Base-by-base conservation (phyloP, 2,888 invertebrate species). In the Tigriopus californicus region DNA sequence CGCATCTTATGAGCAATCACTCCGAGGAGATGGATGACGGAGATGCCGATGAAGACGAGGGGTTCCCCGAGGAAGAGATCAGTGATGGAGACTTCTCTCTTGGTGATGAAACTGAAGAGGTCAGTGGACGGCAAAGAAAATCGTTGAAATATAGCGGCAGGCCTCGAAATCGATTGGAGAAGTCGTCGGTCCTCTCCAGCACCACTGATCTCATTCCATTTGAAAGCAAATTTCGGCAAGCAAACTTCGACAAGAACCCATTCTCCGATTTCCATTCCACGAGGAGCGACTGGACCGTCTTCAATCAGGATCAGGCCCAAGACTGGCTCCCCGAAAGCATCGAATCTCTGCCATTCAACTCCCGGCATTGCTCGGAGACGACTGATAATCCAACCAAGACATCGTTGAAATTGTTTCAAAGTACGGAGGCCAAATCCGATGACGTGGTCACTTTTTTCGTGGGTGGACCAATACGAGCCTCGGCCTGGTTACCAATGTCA, bases 381-480 rank as follows among this genome's bases (percentile, higher is more conserved):
- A 6, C 15, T 8, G 18, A 15, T 11, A n/a, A n/a, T n/a, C 15
- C 52, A 20, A 5, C 13, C 22, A 33, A 15, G 22, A 52, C 25
- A 6, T 24, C 55, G 6, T 22, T 55, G 40, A 10, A 6, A 11
- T 20, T 40, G 25, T 55, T 55, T 41, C 41, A 55, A 33, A 33
- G 33, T 33, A 3, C 8, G 42, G 40, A 20, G 33, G 15, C 15
- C 10, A 1, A 5, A 25, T 13, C 41, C 10, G 42, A 41, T 15
- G 40, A 41, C 11, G 11, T 18, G 15, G 24, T 20, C 41, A 41
- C 42, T 13, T 41, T 57, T 24, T 57, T 57, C 11, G 18, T 46
- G 48, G 57, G 57, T 20, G 57, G 57, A n/a, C 57, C 57, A 2
- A 42, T 57, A 1, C 46, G 57, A 47, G 15, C 46, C 15, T 22